Conservation (phyloP, 1,140 invertebrate genomes). For the Pseudomyrmex cubaensis region DNA sequence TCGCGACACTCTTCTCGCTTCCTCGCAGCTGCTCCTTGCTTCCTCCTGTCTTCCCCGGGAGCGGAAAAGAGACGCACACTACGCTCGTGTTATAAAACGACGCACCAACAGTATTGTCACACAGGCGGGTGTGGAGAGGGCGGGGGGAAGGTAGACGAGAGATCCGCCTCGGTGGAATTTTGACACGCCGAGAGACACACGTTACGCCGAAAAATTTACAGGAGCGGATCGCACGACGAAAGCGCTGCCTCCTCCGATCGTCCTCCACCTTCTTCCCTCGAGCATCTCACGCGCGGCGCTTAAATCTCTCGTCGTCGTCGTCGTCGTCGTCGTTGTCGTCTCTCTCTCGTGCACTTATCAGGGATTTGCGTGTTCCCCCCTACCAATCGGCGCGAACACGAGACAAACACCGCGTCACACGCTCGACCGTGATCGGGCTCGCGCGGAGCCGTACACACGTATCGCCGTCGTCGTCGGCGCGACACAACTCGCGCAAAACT, state of each 20-base stretch:
- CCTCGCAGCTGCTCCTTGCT: constrained; percentile 8
- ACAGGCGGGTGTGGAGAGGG: neutral
- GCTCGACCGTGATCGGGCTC: constrained; percentile 2
- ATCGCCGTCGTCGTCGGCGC: neutral
- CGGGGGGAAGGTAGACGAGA: no score
- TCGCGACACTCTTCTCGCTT: constrained; percentile 8
- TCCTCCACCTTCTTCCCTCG: constrained; percentile 46
- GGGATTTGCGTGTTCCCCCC: neutral
- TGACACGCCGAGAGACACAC: constrained; percentile 12
- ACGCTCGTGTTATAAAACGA: neutral
- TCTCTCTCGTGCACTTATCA: constrained; percentile 34
- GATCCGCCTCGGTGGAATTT: neutral
- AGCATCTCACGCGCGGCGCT: neutral
- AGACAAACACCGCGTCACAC: constrained; percentile 68
- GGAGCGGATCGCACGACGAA: constrained; percentile 39
- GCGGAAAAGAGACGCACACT: neutral
- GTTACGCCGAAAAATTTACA: no score
- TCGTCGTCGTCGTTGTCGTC: neutral
- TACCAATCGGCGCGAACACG: neutral
- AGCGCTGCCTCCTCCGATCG: constrained; percentile 51
- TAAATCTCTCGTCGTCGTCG: neutral
- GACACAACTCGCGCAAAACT: constrained; percentile 9
- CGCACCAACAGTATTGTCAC: constrained; percentile 22
- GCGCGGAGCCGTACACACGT: neutral
- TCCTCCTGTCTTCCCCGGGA: neutral